Evolutionary conservation across 2,113 vertebrate species (phyloP), one percentile per base, ranked within the genome.

Genomic region (Carollia perspicillata): DNA sequence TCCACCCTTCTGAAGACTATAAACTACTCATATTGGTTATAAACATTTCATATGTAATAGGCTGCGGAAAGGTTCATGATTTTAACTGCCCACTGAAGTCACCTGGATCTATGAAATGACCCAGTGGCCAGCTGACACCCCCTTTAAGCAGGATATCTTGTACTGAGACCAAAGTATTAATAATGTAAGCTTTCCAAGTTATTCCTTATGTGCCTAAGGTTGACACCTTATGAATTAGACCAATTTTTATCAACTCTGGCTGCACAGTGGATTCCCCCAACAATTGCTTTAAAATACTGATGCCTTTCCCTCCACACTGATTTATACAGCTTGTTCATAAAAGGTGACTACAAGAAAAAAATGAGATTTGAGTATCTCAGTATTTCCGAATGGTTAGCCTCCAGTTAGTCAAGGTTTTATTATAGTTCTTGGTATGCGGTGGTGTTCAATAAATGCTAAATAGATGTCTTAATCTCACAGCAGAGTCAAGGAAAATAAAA

Each of bases 371-470:
- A 33, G 23, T 83, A 89, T 79, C 42, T 83, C 40, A 55, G 5
- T 78, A 63, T 60, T 91, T 93, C 35, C 83, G 35, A 97, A 55
- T 94, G 17, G 18, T 74, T 95, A 10, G 42, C 18, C n/a, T 91
- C 47, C 55, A 77, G 51, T 96, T 97, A 90, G 96, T 95, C 53
- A 89, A 89, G 20, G 10, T 79, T 94, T 97, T 94, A 91, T 83
- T 84, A 86, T 35, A 40, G 53, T 89, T 93, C 69, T 80, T 83
- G 47, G 51, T 79, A n/a, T 78, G 1, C 60, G 37, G 37, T 75
- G 13, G 55, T 72, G 11, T 89, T 94, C 74, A 72, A 40, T 72
- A 95, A 96, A 93, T 85, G 44, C 63, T 90, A 84, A 86, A 80
- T 80, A 53, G 71, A 63, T 6, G 2, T 49, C 12, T 40, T 80